phyloP scores from a whole-genome alignment of 1,140 invertebrate species.

The Drosophila erecta region DNA sequence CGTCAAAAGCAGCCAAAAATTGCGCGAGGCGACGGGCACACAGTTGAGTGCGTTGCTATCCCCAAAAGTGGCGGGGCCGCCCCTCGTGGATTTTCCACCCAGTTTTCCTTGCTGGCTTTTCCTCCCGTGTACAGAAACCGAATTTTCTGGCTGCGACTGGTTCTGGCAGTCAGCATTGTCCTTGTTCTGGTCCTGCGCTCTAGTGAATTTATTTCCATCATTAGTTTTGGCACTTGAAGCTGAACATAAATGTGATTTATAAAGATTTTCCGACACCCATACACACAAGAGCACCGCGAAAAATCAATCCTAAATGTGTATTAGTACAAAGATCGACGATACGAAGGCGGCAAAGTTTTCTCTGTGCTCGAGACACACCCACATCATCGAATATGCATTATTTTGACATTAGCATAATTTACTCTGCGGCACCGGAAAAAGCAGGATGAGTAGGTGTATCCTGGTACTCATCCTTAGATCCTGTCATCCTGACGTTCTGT shows the following conservation, averaged over 20 bases:
- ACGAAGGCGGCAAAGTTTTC: conserved; percentile 26
- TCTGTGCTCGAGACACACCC: conserved; percentile 37
- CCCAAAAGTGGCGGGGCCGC: not conserved
- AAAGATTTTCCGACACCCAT: conserved; percentile 43
- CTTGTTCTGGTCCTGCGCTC: conserved; percentile 55
- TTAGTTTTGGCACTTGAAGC: conserved; percentile 82
- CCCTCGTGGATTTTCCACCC: not conserved
- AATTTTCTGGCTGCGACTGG: conserved; percentile 56
- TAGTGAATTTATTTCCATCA: conserved; percentile 82
- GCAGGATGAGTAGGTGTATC: conserved; percentile 28
- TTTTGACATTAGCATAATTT: conserved; percentile 84
- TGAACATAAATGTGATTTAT: conserved; percentile 81
- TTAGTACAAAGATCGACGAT: not conserved
- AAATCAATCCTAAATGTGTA: conserved; percentile 56
- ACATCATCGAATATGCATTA: conserved; percentile 84
- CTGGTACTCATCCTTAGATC: conserved; percentile 16
- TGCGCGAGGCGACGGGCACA: conserved; percentile 44
- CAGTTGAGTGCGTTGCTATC: conserved; percentile 55
- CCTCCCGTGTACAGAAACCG: conserved; percentile 33
- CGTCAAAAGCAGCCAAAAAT: conserved; percentile 83
- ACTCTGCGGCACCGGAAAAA: conserved; percentile 46
- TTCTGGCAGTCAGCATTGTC: conserved; percentile 71
- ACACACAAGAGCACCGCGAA: conserved; percentile 18
- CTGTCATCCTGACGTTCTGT: conserved; percentile 49
- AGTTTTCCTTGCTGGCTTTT: not conserved